A percentile compares a stretch with the other conserved stretches of the same genome.
These are phyloP conservation scores for Lamellibrachia luymesi DNA, from an alignment of 1,140 invertebrate genomes.

Conservation along the genomic window DNA sequence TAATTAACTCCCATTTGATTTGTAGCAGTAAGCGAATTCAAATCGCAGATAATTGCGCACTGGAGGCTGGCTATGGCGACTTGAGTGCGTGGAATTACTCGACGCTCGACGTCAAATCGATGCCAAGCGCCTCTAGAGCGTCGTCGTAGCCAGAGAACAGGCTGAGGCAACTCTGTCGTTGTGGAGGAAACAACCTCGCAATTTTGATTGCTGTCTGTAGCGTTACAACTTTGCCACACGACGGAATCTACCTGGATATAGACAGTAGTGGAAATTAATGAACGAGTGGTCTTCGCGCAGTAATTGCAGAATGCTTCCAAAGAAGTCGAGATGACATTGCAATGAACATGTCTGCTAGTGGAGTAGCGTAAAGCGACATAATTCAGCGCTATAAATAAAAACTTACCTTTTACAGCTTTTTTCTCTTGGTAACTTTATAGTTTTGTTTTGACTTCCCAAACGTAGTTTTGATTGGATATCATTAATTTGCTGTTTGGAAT, in stretches of 20 bases:
- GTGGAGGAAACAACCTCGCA: neutral
- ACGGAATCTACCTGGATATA: neutral
- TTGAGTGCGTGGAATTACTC: neutral
- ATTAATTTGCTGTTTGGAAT: no score
- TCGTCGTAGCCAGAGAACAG: neutral
- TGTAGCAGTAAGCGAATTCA: neutral
- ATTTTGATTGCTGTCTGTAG: neutral
- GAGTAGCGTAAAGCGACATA: no score
- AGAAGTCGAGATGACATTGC: no score
- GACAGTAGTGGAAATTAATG: no score
- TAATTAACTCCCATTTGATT: slow-evolving; percentile 5
- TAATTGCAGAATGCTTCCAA: no score
- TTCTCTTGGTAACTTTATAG: no score
- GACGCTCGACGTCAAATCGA: neutral
- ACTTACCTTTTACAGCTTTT: no score
- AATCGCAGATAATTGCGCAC: neutral
- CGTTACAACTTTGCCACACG: neutral
- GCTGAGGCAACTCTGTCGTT: neutral
- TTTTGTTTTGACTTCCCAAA: no score
- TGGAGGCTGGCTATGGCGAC: neutral
- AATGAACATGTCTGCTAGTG: no score
- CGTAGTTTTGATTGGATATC: no score
- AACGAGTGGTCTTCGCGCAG: no score
- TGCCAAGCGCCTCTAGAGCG: neutral
- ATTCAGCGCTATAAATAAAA: no score